Evolutionary conservation across 2,888 invertebrate genomes (phyloP).

Genomic region (Cheilosia grossa): DNA sequence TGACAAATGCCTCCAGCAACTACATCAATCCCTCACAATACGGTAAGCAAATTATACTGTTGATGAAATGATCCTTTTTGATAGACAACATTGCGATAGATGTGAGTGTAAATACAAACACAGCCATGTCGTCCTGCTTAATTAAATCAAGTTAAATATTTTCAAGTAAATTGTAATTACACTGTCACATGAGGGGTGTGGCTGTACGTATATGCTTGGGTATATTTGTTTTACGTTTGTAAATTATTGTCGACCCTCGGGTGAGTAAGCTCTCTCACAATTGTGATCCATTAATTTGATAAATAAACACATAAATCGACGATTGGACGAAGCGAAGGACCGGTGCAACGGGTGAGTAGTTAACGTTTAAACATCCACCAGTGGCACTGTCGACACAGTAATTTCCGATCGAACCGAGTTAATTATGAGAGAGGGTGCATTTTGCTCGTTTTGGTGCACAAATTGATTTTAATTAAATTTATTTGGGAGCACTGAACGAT

Average conservation of each 20-base stretch:
- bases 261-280: slow-evolving; percentile 22
- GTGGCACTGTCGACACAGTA: slow-evolving; percentile 44
- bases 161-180: slow-evolving; percentile 22
- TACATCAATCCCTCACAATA: slow-evolving; percentile 15
- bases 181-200: neutral
- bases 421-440: slow-evolving; percentile 39
- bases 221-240: slow-evolving; percentile 13
- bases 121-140: neutral
- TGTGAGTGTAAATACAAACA: neutral
- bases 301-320: slow-evolving; percentile 65
- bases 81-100: neutral
- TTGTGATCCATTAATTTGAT: slow-evolving; percentile 66
- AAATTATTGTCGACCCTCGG: slow-evolving; percentile 7
- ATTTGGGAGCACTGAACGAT: slow-evolving; percentile 62
- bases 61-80: too few species aligned
- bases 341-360: neutral
- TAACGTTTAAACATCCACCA: slow-evolving; percentile 22
- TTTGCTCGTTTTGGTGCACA: slow-evolving; percentile 47
- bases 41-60: slow-evolving; percentile 31
- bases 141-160: slow-evolving; percentile 41
- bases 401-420: slow-evolving; percentile 53
- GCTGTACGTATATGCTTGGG: slow-evolving; percentile 6
- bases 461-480: slow-evolving; percentile 73
- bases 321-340: slow-evolving; percentile 34
- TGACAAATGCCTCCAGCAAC: slow-evolving; percentile 58